Base-by-base conservation (phyloP, 2,797 vertebrate species). In the Enteromius fasciolatus region DNA sequence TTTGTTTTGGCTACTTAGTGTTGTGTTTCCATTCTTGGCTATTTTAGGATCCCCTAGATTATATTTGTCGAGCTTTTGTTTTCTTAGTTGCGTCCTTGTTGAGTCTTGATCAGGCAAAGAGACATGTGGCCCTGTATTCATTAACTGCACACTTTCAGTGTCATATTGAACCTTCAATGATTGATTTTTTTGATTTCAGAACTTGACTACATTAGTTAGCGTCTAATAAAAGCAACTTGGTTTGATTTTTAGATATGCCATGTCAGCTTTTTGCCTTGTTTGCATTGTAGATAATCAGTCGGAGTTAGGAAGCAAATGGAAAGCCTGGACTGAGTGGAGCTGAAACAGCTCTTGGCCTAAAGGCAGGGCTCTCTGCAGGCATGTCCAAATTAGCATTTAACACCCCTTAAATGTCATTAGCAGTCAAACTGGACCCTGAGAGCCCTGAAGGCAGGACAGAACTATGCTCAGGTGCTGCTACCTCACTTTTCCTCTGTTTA, bases 321-420 rank as follows among this genome's bases (percentile, higher is more conserved):
- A 81, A 73, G 17, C 54, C 44, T 66, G 15, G 8, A 66, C 15
- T 52, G 46, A 82, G 46, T 52, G 57, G 50, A 68, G n/a, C 15
- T 68, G 28, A 76, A 76, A 70, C 57, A 17, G 54, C 23, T 20
- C 39, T 85, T 88, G 91, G 92, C 92, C 92, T 92, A 92, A 94
- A 92, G 93, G 91, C 92, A 92, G 12, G 36, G 91, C 89, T 90
- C 93, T 91, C 93, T 91, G 89, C 90, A 89, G 87, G 92, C 92
- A 92, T 90, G 91, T 91, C 93, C 92, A 92, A 95, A 95, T 78
- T 78, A 79, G 48, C 73, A 66, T 66, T 67, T 73, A 77, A 94
- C 92, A 92, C 94, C 91, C 57, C 78, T 87, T 91, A 93, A 93
- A 95, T 93, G 94, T 95, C 95, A 94, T 95, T 95, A 94, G 92